Conservation (phyloP, 2,113 vertebrate species). For the Notarius lentiginosus region DNA sequence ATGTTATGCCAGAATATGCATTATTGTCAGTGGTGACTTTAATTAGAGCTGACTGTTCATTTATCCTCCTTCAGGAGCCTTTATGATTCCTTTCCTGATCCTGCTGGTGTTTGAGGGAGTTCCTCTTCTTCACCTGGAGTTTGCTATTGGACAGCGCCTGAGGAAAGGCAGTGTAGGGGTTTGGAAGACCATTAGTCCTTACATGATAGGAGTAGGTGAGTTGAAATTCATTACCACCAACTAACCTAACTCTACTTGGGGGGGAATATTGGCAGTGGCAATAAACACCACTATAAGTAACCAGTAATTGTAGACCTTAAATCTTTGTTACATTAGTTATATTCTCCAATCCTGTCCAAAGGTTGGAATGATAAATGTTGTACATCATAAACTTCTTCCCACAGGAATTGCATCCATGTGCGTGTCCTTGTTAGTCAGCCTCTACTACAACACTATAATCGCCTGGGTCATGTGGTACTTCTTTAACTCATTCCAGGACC, state of each 20-base stretch:
- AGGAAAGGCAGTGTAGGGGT: conserved; percentile 82
- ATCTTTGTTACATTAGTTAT: neutral
- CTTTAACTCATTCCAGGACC: conserved; percentile 71
- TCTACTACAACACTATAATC: conserved; percentile 93
- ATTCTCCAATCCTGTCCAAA: neutral
- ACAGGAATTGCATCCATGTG: conserved; percentile 86
- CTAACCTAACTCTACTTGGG: neutral
- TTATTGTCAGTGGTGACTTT: neutral
- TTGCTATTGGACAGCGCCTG: conserved; percentile 88
- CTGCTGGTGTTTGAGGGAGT: conserved; percentile 87
- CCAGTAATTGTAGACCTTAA: neutral
- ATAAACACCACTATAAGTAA: neutral
- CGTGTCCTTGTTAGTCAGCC: conserved; percentile 81
- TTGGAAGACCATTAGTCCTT: conserved; percentile 83
- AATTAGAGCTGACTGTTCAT: neutral
- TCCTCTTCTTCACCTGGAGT: conserved; percentile 86
- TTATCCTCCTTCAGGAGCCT: conserved; percentile 76
- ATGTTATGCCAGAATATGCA: neutral
- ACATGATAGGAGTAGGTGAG: conserved; percentile 84
- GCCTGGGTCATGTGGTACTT: conserved; percentile 78
- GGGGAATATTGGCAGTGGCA: neutral
- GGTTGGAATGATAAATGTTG: neutral
- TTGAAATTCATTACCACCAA: conserved; percentile 4
- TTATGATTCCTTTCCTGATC: conserved; percentile 94
- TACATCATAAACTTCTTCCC: neutral